Evolutionary conservation across 2,113 vertebrate genomes (phyloP).

Genomic region (Caretta caretta): DNA sequence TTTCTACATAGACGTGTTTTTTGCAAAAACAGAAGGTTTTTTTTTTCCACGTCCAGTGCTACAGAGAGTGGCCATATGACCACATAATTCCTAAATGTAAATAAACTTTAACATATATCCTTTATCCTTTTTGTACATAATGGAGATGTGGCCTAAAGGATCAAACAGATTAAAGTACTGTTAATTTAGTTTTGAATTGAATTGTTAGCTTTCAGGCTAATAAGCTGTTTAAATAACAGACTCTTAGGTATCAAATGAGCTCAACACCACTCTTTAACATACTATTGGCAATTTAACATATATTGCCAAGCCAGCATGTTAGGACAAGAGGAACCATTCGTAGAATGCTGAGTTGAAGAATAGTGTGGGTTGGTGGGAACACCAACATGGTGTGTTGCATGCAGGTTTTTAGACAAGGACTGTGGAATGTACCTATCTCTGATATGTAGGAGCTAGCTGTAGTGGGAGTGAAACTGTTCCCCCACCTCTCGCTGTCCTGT

Average conservation of each 20-base stretch:
- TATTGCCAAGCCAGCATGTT: not conserved
- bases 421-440: not conserved
- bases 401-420: not conserved
- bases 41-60: not conserved
- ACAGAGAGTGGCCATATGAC: not conserved
- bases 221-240: too few relatives aligned
- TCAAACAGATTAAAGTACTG: too few relatives aligned
- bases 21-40: not conserved
- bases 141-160: too few relatives aligned
- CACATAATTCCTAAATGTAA: not conserved
- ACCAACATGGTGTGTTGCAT: not conserved
- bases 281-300: too few relatives aligned
- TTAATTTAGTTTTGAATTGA: too few relatives aligned
- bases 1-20: conserved; percentile 8
- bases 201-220: too few relatives aligned
- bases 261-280: too few relatives aligned
- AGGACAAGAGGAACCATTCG: not conserved
- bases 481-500: not conserved
- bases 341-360: not conserved
- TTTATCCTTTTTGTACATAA: too few relatives aligned
- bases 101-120: not conserved
- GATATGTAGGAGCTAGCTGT: not conserved
- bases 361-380: not conserved
- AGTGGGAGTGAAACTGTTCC: not conserved
- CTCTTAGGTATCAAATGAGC: too few relatives aligned